These are phyloP conservation scores for Apantesis nais DNA, from an alignment of 2,888 invertebrate genomes.

Conservation along the genomic window DNA sequence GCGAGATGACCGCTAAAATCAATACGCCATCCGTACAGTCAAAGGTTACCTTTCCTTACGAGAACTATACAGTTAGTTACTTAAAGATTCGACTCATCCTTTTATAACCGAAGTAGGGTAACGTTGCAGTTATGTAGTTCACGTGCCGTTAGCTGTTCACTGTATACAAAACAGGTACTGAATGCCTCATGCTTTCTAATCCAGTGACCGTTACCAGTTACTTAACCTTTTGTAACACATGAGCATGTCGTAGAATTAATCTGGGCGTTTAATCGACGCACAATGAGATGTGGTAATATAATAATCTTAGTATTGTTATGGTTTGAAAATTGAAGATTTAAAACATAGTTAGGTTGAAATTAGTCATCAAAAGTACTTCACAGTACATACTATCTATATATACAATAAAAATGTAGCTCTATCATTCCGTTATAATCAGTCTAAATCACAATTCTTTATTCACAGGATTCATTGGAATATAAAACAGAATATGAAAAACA, in stretches of 20 bases:
- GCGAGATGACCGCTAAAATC: no score
- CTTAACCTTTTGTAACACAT: slow-evolving; percentile 36
- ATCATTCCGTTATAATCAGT: no score
- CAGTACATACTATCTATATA: no score
- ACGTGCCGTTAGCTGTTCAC: slow-evolving; percentile 33
- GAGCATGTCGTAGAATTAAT: slow-evolving; percentile 19
- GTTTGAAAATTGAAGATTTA: background rate
- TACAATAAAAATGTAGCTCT: no score
- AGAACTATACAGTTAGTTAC: slow-evolving; percentile 7
- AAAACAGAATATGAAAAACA: background rate
- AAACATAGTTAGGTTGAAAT: background rate
- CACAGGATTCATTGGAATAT: background rate
- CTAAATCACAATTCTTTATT: background rate
- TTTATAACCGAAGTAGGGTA: slow-evolving; percentile 9
- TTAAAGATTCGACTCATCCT: slow-evolving; percentile 1
- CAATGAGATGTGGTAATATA: background rate
- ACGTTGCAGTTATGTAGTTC: slow-evolving; percentile 8
- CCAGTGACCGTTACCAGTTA: slow-evolving; percentile 39
- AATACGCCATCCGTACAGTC: no score
- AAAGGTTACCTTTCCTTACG: no score
- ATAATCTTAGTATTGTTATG: background rate
- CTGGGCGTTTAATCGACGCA: background rate
- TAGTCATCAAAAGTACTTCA: background rate
- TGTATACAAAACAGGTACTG: slow-evolving; percentile 23
- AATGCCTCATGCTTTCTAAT: slow-evolving; percentile 53